Conservation (phyloP, 2,113 vertebrate species). For the Chrysemys picta region DNA sequence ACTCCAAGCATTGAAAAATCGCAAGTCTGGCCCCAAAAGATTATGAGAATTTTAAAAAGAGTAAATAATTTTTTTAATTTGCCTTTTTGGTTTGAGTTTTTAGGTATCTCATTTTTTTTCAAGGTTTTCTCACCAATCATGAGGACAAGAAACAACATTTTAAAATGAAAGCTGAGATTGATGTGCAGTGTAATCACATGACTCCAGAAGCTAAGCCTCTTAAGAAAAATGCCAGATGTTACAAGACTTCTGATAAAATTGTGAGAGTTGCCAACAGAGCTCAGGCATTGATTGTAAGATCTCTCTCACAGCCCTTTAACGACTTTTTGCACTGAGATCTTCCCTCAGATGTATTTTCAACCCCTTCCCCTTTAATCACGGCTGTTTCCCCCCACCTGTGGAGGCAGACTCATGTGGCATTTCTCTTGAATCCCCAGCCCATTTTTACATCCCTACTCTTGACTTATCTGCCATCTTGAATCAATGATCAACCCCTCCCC, state of each 20-base stretch:
- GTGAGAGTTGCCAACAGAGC: neutral
- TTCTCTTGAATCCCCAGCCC: neutral
- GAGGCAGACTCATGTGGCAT: neutral
- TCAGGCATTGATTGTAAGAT: rapidly evolving
- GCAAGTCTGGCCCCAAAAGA: conserved; percentile 1
- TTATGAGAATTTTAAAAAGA: neutral
- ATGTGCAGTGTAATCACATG: neutral
- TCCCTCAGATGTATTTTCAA: neutral
- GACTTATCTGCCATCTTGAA: neutral
- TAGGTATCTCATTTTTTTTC: neutral
- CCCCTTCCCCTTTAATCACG: neutral
- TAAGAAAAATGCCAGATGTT: neutral
- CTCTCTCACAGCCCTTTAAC: neutral
- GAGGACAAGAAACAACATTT: rapidly evolving
- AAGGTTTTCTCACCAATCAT: conserved; percentile 27
- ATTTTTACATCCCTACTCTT: neutral
- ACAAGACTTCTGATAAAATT: neutral
- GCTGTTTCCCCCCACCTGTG: neutral
- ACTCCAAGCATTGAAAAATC: conserved; percentile 46
- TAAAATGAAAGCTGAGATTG: neutral
- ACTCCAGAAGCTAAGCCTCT: too few species aligned
- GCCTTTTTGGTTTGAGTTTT: conserved; percentile 32
- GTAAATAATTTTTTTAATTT: conserved; percentile 33
- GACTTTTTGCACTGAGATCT: neutral
- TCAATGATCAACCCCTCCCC: too few species aligned